phyloP scores from a whole-genome alignment of 2,797 vertebrate genomes.

The Uromys caudimaculatus region DNA sequence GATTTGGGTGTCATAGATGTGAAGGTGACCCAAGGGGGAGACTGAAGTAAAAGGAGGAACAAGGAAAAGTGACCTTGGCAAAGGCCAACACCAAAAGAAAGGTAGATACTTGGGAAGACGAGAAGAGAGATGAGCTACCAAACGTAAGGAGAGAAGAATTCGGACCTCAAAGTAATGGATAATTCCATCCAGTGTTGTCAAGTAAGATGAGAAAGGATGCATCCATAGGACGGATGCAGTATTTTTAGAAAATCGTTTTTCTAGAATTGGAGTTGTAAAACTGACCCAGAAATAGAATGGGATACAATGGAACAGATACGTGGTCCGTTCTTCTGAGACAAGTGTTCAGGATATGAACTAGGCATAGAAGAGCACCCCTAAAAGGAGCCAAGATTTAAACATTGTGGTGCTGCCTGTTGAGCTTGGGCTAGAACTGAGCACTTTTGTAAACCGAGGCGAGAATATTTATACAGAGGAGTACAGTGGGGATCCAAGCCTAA shows the following conservation, averaged over 20 bases:
- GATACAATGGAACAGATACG: background rate
- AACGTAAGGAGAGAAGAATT: background rate
- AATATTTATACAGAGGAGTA: background rate
- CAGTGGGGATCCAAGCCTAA: background rate
- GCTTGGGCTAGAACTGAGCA: background rate
- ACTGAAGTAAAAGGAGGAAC: background rate
- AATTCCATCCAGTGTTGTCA: background rate
- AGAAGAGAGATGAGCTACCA: background rate
- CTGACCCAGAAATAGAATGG: no score
- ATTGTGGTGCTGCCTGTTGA: background rate
- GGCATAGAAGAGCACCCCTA: background rate
- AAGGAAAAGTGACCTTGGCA: background rate
- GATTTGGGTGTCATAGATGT: no score
- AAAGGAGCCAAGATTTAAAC: background rate
- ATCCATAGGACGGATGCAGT: background rate
- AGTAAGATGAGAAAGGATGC: background rate
- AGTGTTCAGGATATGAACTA: background rate
- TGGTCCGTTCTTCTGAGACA: background rate
- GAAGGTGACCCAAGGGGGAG: rapidly evolving
- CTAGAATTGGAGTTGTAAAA: background rate
- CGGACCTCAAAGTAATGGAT: background rate
- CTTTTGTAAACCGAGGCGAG: background rate
- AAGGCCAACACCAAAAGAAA: background rate
- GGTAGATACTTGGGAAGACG: background rate
- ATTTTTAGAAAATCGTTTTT: background rate